Evolutionary conservation across 2,888 invertebrate genomes (phyloP), one percentile per base, ranked within the genome.

Genomic region (Lysandra bellargus): DNA sequence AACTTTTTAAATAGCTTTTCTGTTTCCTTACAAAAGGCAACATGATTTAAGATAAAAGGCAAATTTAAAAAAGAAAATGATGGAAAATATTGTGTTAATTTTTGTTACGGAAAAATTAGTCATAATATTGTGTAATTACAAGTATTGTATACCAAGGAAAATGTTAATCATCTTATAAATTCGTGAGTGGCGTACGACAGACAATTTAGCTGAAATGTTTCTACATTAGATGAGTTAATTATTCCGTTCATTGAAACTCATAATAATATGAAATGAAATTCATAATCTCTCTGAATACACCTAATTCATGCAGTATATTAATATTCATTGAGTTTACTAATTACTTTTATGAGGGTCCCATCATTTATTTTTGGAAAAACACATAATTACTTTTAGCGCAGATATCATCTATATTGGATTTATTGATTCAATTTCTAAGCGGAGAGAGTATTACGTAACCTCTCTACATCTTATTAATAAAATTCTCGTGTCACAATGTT

Each of bases 31-130:
- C 33, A 37, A 69, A 69, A 69, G 33, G 30, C 14, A 69, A 69
- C 69, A 69, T 69, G 14, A 33, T 64, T 64, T 12, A 14, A 69
- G 69, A 37, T 33, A 69, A 69, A 69, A 69, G 69, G 69, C 23
- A 64, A 64, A 69, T 33, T 37, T 37, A 2, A 12, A 69, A 69
- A 64, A 33, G 33, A 69, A 33, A 69, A 69, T 69, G 64, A 9
- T 49, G 57, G 57, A 57, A 69, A 37, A 69, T 30, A 64, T 37
- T 69, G 5, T 14, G 33, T 69, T 33, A 69, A 69, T 69, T 69
- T 37, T 37, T 69, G 33, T 69, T 69, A 1, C 17, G 12, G 69
- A 69, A 69, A 69, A 69, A 17, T 69, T 69, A 17, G 33, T 69
- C 14, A 33, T 14, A 6, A 33, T 69, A 69, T 69, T 69, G 69